Percentiles rank a stretch among this genome's conserved stretches.
Conservation (phyloP, 2,888 invertebrate genomes). For the Coleophora deauratella region DNA sequence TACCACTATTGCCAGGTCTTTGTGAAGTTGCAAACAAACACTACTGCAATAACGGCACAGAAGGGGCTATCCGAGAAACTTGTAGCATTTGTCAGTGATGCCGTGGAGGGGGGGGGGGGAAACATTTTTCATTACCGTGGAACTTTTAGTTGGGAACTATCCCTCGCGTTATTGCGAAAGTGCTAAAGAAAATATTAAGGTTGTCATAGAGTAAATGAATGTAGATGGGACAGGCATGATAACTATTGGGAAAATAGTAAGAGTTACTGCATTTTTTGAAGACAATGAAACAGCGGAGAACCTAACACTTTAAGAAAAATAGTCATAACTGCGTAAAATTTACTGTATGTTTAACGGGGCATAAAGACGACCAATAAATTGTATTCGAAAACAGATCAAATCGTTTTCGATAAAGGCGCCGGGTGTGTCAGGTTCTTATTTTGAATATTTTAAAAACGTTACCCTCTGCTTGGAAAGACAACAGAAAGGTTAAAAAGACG, state of each 20-base stretch:
- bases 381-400: no score
- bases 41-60: slow-evolving; percentile 8
- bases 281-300: no score
- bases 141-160: slow-evolving; percentile 28
- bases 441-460: no score
- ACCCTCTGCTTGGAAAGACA: neutral
- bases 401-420: no score
- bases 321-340: no score
- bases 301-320: no score
- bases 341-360: no score
- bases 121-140: slow-evolving; percentile 48
- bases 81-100: slow-evolving; percentile 30
- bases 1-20: neutral
- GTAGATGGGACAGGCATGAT: neutral
- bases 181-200: slow-evolving; percentile 26
- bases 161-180: slow-evolving; percentile 38
- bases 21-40: slow-evolving; percentile 22
- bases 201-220: slow-evolving; percentile 13
- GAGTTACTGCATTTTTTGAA: no score
- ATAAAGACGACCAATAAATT: no score
- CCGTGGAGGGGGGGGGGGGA: slow-evolving; percentile 7
- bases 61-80: slow-evolving; percentile 15
- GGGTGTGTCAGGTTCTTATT: no score
- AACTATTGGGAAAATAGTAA: neutral
- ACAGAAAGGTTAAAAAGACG: no score